These are phyloP conservation scores for Samia ricini DNA, from an alignment of 1,140 invertebrate species.

Conservation along the genomic window DNA sequence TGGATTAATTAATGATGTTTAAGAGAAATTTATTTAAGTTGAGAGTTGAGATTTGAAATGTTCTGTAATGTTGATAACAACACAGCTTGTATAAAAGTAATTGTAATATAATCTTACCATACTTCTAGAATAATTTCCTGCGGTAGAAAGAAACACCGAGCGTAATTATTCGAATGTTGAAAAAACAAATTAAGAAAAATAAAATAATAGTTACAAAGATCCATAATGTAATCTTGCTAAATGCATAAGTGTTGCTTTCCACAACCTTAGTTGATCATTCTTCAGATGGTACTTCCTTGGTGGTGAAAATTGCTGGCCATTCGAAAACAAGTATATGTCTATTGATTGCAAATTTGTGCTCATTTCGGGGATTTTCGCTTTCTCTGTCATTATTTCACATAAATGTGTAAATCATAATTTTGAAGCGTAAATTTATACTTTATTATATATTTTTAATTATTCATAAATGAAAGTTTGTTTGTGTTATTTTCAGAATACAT, in stretches of 20 bases:
- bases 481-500: too few species aligned
- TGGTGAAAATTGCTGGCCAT: constrained; percentile 54
- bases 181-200: not conserved
- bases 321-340: constrained; percentile 60
- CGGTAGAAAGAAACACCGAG: too few species aligned
- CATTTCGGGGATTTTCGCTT: constrained; percentile 26
- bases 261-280: constrained; percentile 40
- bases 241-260: constrained; percentile 38
- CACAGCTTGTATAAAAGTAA: too few species aligned
- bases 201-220: constrained; percentile 35
- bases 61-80: too few species aligned
- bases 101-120: too few species aligned
- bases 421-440: not conserved
- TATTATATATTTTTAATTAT: not conserved
- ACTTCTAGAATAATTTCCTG: too few species aligned
- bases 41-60: too few species aligned
- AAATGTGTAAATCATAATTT: not conserved
- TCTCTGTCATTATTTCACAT: constrained; percentile 18
- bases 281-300: constrained; percentile 59
- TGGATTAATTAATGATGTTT: too few species aligned
- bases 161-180: too few species aligned
- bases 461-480: not conserved
- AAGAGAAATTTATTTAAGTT: too few species aligned
- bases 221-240: constrained; percentile 53
- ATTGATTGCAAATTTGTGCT: constrained; percentile 31